Percentiles rank a stretch among this genome's conserved stretches.
phyloP scores from a whole-genome alignment of 2,113 vertebrate genomes.

The Orientallactaga bullata region DNA sequence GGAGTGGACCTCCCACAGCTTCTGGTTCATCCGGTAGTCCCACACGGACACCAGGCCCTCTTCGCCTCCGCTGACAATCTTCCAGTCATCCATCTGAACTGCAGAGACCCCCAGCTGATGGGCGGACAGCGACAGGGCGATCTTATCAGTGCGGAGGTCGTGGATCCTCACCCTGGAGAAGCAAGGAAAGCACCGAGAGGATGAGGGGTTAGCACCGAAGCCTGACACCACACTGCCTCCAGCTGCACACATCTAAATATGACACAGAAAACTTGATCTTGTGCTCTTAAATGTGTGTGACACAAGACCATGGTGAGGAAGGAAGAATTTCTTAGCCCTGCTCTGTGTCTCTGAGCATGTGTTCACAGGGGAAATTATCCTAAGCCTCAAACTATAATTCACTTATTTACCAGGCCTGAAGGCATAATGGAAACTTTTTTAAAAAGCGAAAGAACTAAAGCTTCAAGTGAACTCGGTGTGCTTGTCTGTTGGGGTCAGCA shows the following conservation, averaged over 20 bases:
- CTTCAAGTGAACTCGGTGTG: too few species aligned
- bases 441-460: not conserved
- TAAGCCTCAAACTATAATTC: not conserved
- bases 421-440: not conserved
- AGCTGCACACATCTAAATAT: not conserved
- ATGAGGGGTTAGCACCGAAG: not conserved
- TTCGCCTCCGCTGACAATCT: slow-evolving; percentile 94
- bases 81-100: slow-evolving; percentile 96
- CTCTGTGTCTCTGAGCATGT: not conserved
- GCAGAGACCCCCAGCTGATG: slow-evolving; percentile 94
- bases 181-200: not conserved
- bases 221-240: not conserved
- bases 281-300: not conserved
- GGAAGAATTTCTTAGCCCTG: fast-evolving
- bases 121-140: slow-evolving; percentile 89
- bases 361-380: not conserved
- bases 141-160: slow-evolving; percentile 88
- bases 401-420: not conserved
- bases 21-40: slow-evolving; percentile 95
- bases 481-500: not conserved
- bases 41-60: slow-evolving; percentile 96
- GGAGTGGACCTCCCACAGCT: slow-evolving; percentile 98
- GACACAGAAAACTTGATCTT: too few species aligned
- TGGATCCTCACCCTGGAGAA: slow-evolving; percentile 92
- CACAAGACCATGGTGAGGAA: not conserved